phyloP scores from a whole-genome alignment of 1,140 invertebrate genomes.

The Nixonia krombeini region DNA sequence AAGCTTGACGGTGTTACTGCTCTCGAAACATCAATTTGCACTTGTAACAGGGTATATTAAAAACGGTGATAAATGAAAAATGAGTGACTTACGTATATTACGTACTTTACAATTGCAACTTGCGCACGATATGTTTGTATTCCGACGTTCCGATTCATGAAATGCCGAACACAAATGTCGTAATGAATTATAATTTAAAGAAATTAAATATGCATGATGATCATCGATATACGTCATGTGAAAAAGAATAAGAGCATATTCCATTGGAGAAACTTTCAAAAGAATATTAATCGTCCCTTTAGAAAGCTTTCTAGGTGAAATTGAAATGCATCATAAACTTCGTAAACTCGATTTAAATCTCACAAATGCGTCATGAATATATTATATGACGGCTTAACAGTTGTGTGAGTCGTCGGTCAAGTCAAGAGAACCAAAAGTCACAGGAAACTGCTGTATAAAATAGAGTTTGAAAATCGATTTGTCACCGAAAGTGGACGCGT shows the following conservation, averaged over 20 bases:
- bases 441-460: neutral
- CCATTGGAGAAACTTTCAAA: neutral
- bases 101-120: too few relatives aligned
- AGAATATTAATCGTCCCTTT: slow-evolving; percentile 7
- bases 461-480: slow-evolving; percentile 9
- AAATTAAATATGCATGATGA: neutral
- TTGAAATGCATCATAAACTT: slow-evolving; percentile 11
- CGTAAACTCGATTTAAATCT: slow-evolving; percentile 11
- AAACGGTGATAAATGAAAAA: too few relatives aligned
- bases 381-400: neutral
- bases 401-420: neutral
- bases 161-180: too few relatives aligned
- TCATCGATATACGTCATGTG: neutral
- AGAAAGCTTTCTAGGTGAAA: slow-evolving; percentile 6
- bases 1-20: too few relatives aligned
- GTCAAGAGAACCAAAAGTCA: slow-evolving; percentile 1
- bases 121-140: too few relatives aligned
- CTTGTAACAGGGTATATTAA: too few relatives aligned
- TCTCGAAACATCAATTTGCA: too few relatives aligned
- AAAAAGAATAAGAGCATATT: neutral
- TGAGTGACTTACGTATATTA: too few relatives aligned
- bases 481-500: slow-evolving; percentile 4
- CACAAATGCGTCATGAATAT: slow-evolving; percentile 12
- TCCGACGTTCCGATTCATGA: too few relatives aligned
- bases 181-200: too few relatives aligned